Evolutionary conservation across 2,113 vertebrate species (phyloP), one percentile per base, ranked within the genome.

Genomic region (Pseudonaja textilis): DNA sequence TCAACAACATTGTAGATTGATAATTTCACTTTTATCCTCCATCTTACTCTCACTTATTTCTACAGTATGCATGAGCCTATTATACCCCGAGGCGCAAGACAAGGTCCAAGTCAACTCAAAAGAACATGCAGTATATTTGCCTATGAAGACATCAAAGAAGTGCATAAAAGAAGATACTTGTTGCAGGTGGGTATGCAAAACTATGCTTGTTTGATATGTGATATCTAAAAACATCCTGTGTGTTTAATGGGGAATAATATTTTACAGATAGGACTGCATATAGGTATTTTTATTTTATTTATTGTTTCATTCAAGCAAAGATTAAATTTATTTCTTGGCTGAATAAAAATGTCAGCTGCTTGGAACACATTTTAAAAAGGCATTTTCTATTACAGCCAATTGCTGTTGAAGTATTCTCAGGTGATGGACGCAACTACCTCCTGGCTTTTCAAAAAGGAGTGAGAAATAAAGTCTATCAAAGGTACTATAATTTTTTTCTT

Each of bases 401-500:
- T 97, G 99, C 99, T 45, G 98, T 99, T 87, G 99, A 99, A 96
- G 99, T 99, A 90, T 99, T 99, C 97, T 99, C 99, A 55, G 99
- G 98, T n/a, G 99, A 99, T 0, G 99, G 99, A 89, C 98, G 99
- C 88, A 99, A 99, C 98, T 99, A 99, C 96, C 97, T 99, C 95
- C 96, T 99, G 45, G 98, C 99, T 91, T 99, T 99, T 97, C 99
- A 99, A 95, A 99, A 99, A 95, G 99, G 99, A 88, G 98, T 99
- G 89, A 98, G 99, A 95, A 99, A 99, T 97, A 99, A 99, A 98
- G 99, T 99, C 93, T 99, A 99, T 97, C 99, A 99, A 97, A 99
- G 99, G 99, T 99, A 98, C 85, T 81, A 92, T 92, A 50, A 94
- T 91, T 93, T 59, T 56, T 94, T 16, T 94, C 29, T 52, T 10